A percentile compares a stretch with the other conserved stretches of the same genome.
Evolutionary conservation across 2,888 invertebrate genomes (phyloP).

Genomic region (Dryobota labecula): DNA sequence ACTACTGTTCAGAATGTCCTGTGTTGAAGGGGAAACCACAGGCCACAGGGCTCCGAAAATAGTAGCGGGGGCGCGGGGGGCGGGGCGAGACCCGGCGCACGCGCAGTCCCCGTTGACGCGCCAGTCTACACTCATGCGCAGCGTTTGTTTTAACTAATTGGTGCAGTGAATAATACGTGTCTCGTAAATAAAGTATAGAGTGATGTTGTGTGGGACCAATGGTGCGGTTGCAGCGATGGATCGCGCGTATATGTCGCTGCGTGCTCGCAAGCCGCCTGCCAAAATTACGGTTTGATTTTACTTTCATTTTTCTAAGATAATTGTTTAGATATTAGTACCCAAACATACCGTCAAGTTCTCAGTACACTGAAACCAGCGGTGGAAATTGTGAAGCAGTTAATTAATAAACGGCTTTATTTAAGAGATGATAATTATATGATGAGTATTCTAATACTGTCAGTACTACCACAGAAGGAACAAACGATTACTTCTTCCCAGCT

Average conservation of each 20-base stretch:
- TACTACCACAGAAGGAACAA: background rate
- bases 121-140: conserved; percentile 70
- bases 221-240: conserved; percentile 88
- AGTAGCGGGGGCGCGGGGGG: conserved; percentile 75
- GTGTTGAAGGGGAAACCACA: conserved; percentile 69
- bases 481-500: too few species aligned
- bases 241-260: conserved; percentile 89
- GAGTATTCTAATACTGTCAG: background rate
- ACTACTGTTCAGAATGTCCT: conserved; percentile 56
- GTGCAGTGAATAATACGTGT: conserved; percentile 59
- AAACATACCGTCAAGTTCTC: background rate
- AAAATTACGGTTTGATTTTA: conserved; percentile 81
- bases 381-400: too few species aligned
- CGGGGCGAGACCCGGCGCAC: conserved; percentile 68
- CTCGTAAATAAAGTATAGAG: conserved; percentile 46
- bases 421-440: too few species aligned
- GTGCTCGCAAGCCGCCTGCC: conserved; percentile 86
- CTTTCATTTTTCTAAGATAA: conserved; percentile 15
- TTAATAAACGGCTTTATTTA: background rate
- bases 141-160: conserved; percentile 54
- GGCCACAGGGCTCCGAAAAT: conserved; percentile 80
- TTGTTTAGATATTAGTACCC: background rate
- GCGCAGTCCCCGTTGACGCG: conserved; percentile 76
- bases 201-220: conserved; percentile 86
- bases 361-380: background rate